These are phyloP conservation scores for Phasianus colchicus DNA, from an alignment of 2,113 vertebrate genomes.

Conservation along the genomic window DNA sequence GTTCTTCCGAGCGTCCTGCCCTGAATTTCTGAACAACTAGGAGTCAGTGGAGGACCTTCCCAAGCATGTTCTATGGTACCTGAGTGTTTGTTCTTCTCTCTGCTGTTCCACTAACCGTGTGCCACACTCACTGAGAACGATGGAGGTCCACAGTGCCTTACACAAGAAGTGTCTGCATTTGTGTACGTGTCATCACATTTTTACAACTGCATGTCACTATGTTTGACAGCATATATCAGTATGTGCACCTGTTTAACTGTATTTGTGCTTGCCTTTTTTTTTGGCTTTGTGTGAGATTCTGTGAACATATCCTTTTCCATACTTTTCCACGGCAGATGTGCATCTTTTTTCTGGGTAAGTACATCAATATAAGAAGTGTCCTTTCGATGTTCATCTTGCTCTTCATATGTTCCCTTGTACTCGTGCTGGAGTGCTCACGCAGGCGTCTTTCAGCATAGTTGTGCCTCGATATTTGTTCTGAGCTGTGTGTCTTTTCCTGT, in stretches of 20 bases:
- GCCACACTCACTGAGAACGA: accelerated
- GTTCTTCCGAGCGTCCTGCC: not conserved
- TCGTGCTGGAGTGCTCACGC: not conserved
- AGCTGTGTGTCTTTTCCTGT: not conserved
- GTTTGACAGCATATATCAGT: constrained; percentile 5
- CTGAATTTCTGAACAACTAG: not conserved
- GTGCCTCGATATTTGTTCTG: not conserved
- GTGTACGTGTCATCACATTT: not conserved
- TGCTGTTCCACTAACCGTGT: constrained; percentile 8
- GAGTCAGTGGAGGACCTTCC: not conserved
- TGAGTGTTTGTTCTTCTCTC: not conserved
- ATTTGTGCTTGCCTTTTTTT: not conserved
- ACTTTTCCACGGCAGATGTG: not conserved
- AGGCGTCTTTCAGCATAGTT: not conserved
- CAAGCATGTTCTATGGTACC: not conserved
- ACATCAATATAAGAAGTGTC: not conserved
- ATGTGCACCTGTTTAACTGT: constrained; percentile 37
- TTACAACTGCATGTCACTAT: not conserved
- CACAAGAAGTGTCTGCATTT: not conserved
- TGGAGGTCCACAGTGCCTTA: not conserved
- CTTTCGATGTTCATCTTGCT: not conserved
- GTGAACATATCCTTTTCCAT: not conserved
- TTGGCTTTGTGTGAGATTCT: not conserved
- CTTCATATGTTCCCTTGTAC: not conserved
- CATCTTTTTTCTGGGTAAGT: not conserved